Evolutionary conservation across 2,888 invertebrate species (phyloP).

Genomic region (Phengaris arion): DNA sequence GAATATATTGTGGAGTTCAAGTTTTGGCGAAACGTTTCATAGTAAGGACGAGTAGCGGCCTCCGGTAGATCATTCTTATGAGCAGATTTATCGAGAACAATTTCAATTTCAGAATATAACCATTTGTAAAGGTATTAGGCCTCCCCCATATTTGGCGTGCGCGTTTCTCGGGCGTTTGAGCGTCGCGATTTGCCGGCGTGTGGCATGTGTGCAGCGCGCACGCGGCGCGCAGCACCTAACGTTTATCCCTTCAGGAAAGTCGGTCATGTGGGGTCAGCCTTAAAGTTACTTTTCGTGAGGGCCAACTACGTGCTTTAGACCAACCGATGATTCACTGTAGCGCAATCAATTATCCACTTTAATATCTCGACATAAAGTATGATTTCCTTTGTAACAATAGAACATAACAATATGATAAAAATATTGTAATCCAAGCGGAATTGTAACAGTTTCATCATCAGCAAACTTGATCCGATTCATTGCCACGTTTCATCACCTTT

Average conservation of each 20-base stretch:
- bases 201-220: too few species aligned
- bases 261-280: too few species aligned
- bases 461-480: conserved; percentile 7
- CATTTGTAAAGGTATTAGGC: neutral
- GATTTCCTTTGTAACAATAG: neutral
- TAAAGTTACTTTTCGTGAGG: neutral
- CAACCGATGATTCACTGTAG: neutral
- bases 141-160: too few species aligned
- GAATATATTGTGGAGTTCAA: neutral
- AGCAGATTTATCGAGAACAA: neutral
- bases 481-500: neutral
- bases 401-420: neutral
- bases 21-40: neutral
- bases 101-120: neutral
- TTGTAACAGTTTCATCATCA: conserved; percentile 13
- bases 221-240: too few species aligned
- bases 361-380: neutral
- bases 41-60: conserved; percentile 6
- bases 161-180: too few species aligned
- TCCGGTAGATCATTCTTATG: neutral
- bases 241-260: too few species aligned
- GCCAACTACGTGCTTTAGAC: neutral
- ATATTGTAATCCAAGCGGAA: conserved; percentile 3
- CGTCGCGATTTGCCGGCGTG: too few species aligned
- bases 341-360: neutral